These are phyloP conservation scores for Eupristina koningsbergeri DNA, from an alignment of 1,140 invertebrate genomes.

Conservation along the genomic window DNA sequence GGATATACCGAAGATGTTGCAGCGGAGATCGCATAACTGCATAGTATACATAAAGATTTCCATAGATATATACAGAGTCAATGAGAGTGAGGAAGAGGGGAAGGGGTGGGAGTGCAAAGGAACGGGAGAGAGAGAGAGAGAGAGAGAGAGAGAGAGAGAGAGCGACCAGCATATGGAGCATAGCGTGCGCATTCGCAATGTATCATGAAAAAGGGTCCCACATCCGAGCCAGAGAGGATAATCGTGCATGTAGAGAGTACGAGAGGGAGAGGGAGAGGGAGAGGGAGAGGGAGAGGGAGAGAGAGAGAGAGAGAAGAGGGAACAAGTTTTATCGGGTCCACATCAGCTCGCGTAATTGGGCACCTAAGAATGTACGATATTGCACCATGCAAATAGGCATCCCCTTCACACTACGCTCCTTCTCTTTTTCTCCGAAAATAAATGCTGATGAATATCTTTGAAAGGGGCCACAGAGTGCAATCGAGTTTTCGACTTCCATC, in stretches of 20 bases:
- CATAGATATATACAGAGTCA: conserved; percentile 10
- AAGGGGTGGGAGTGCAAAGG: conserved; percentile 52
- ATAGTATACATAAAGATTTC: conserved; percentile 54
- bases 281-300: neutral
- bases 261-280: neutral
- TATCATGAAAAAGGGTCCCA: conserved; percentile 65
- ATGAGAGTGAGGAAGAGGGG: neutral
- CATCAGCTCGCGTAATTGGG: conserved; percentile 74
- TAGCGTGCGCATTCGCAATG: conserved; percentile 71
- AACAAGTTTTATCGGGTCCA: conserved; percentile 64
- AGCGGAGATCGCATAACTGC: conserved; percentile 10
- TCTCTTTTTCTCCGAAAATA: conserved; percentile 39
- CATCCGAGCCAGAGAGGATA: conserved; percentile 58
- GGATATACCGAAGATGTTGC: neutral
- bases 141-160: conserved; percentile 57
- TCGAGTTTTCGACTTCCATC: conserved; percentile 36
- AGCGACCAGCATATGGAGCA: conserved; percentile 56
- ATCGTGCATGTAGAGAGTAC: conserved; percentile 59
- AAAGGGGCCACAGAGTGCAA: conserved; percentile 16
- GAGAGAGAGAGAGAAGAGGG: conserved; percentile 5
- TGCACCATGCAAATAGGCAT: conserved; percentile 72
- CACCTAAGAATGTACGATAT: conserved; percentile 72
- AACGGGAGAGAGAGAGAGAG: neutral
- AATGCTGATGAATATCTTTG: conserved; percentile 46
- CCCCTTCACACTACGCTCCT: conserved; percentile 44